A percentile compares a stretch with the other conserved stretches of the same genome.
Evolutionary conservation across 1,140 invertebrate species (phyloP).

Genomic region (Drosophila ohnishii): DNA sequence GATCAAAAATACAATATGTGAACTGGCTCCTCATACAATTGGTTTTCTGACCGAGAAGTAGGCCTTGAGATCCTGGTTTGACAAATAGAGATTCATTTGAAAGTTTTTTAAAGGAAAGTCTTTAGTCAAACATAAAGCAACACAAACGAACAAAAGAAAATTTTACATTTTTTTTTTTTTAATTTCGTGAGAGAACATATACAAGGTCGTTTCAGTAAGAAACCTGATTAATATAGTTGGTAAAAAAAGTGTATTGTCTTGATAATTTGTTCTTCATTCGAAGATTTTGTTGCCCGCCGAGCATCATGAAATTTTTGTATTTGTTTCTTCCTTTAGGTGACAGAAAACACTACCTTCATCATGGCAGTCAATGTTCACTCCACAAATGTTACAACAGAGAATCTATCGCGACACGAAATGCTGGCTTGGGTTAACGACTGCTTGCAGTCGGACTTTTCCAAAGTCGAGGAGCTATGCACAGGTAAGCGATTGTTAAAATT

Average conservation of each 20-base stretch:
- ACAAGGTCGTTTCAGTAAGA: neutral
- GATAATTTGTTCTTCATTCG: too few species aligned
- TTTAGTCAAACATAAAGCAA: neutral
- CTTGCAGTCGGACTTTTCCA: slow-evolving; percentile 94
- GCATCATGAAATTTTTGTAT: rapidly evolving
- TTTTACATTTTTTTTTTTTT: neutral
- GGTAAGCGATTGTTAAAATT: neutral
- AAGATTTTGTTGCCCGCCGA: neutral
- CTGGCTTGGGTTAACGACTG: slow-evolving; percentile 99
- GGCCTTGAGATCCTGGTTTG: neutral
- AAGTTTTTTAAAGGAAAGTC: neutral
- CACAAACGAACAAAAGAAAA: too few species aligned
- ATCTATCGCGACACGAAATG: slow-evolving; percentile 99
- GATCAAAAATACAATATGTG: too few species aligned
- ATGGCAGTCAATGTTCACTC: slow-evolving; percentile 99
- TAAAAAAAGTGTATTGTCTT: neutral
- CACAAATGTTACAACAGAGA: slow-evolving; percentile 98
- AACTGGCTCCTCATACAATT: too few species aligned
- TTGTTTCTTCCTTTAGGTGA: neutral
- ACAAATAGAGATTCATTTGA: too few species aligned
- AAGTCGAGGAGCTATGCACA: slow-evolving; percentile 99
- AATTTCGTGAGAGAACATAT: neutral
- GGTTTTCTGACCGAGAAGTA: neutral
- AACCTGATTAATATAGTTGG: neutral
- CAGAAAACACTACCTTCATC: neutral